Percentiles rank a stretch among this genome's conserved stretches.
These are phyloP conservation scores for Lasioglossum figueresi DNA, from an alignment of 2,888 invertebrate genomes.

Conservation along the genomic window DNA sequence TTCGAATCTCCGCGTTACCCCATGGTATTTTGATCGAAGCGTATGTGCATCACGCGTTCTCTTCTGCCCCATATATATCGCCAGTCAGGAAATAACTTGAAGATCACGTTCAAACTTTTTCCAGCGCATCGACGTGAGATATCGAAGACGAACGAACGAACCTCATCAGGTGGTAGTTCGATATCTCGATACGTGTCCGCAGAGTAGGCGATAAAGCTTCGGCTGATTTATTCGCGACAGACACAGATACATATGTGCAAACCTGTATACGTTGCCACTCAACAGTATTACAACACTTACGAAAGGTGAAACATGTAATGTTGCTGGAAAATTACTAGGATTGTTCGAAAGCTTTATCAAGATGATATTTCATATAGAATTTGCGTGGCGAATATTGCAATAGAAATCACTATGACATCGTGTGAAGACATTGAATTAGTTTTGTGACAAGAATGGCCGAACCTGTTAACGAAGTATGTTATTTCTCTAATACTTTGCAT, in stretches of 20 bases:
- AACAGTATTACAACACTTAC: neutral
- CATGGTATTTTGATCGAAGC: neutral
- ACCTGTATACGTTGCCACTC: neutral
- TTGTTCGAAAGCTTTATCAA: neutral
- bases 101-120: constrained; percentile 19
- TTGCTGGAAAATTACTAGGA: neutral
- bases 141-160: constrained; percentile 34
- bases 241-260: neutral
- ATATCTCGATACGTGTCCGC: constrained; percentile 25
- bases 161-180: constrained; percentile 16
- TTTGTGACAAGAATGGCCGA: no score
- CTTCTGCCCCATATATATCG: constrained; percentile 18
- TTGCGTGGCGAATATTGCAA: neutral
- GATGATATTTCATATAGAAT: neutral
- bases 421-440: no score
- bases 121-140: constrained; percentile 21
- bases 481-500: no score
- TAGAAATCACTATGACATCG: no score
- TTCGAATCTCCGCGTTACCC: neutral
- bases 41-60: neutral
- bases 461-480: no score
- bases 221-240: constrained; percentile 39
- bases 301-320: neutral
- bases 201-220: constrained; percentile 12
- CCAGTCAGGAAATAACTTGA: constrained; percentile 23